phyloP scores from a whole-genome alignment of 2,113 vertebrate genomes.

The Stictonetta naevosa region DNA sequence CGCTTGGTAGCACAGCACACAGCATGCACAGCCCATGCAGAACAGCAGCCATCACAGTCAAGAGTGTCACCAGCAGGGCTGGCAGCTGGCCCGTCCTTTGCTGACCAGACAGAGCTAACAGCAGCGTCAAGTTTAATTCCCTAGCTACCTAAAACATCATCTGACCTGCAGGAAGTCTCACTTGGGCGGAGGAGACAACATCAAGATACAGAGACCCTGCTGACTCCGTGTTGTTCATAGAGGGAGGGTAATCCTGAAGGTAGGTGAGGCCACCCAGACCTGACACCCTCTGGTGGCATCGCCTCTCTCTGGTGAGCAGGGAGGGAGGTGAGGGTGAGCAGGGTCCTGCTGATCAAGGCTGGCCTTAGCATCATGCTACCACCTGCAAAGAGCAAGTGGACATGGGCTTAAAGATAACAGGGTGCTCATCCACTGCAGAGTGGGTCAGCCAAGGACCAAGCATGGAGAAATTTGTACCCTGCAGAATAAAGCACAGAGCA shows the following conservation, averaged over 20 bases:
- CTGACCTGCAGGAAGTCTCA: not conserved
- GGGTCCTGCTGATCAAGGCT: not conserved
- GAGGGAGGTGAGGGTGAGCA: not conserved
- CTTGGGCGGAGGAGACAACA: not conserved
- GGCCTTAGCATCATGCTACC: not conserved
- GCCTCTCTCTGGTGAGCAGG: not conserved
- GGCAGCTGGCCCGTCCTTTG: not conserved
- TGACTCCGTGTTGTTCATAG: not conserved
- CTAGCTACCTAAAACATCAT: not conserved
- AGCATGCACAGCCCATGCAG: not conserved
- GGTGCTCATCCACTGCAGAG: not conserved
- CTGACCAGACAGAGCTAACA: not conserved
- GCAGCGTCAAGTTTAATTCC: not conserved
- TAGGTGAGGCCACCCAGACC: not conserved
- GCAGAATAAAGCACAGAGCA: conserved; percentile 14
- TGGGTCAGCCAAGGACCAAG: conserved; percentile 14
- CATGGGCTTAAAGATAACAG: not conserved
- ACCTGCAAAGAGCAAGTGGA: not conserved
- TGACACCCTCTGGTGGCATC: not conserved
- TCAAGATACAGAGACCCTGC: fast-evolving
- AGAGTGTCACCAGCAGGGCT: not conserved
- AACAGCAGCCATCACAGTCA: not conserved
- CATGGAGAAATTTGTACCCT: not conserved
- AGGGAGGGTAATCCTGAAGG: not conserved
- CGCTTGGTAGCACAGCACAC: not conserved